These are phyloP conservation scores for Threskiornis aethiopicus DNA, from an alignment of 2,797 vertebrate species.

Conservation along the genomic window DNA sequence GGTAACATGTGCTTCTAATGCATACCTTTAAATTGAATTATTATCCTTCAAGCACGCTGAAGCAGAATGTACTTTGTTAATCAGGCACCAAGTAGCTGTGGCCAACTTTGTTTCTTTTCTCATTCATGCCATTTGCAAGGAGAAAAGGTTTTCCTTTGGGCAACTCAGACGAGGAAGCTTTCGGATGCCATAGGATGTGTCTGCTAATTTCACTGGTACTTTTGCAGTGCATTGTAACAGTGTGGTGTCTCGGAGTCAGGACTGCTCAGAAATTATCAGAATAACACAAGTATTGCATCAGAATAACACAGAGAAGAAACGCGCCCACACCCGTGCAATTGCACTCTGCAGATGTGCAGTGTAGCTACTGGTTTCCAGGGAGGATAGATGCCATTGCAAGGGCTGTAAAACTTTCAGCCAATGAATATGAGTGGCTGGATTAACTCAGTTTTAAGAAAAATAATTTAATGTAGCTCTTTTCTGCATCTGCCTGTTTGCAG, in stretches of 20 bases:
- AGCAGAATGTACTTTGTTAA: constrained; percentile 23
- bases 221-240: background rate
- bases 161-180: background rate
- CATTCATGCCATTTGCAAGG: background rate
- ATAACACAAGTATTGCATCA: background rate
- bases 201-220: background rate
- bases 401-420: background rate
- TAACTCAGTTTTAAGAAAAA: background rate
- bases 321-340: too few relatives aligned
- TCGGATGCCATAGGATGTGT: background rate
- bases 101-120: background rate
- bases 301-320: background rate
- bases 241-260: background rate
- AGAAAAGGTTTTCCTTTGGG: background rate
- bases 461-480: background rate
- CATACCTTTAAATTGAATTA: constrained; percentile 15
- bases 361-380: background rate
- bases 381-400: background rate
- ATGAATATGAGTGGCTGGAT: background rate
- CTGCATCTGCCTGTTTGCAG: background rate
- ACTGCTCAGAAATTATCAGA: background rate
- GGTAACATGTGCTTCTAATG: background rate
- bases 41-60: background rate
- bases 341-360: background rate
- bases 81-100: background rate